Base-by-base conservation (phyloP, 2,888 invertebrate genomes). In the Ecliptopera silaceata region DNA sequence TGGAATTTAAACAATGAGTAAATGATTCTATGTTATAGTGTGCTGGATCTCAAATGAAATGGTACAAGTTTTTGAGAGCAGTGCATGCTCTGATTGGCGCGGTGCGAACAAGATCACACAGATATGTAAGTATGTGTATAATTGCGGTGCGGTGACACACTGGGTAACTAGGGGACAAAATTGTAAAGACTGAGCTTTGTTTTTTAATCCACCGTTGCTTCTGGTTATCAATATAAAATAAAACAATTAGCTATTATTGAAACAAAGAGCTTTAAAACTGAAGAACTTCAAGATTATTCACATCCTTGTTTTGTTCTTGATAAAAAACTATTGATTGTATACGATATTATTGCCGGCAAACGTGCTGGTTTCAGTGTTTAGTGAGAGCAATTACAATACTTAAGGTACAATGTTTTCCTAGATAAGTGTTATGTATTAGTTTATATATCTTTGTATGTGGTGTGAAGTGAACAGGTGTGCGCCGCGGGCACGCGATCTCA, bases 31-130 rank as follows among this genome's bases (percentile, higher is more conserved):
- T 29, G 45, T 62, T 56, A 51, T 34, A 31, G 39, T 65, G 61
- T 48, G 58, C 65, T 54, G 58, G 60, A 63, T 65, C 54, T 61
- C 53, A 52, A 56, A 61, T 59, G 54, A 53, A 61, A 64, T 66
- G 66, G 56, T 47, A 32, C 49, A 48, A 50, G 61, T 52, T 66
- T 64, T 61, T 53, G 62, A 64, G 66, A 66, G 59, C 54, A 50
- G 45, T 42, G 46, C 34, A 64, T 52, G 66, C 61, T 66, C 66
- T 66, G 66, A 56, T 66, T 63, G 48, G 49, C 41, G 11, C 45
- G 45, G 44, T 54, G 52, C 39, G 56, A 60, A 56, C 52, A 34
- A 52, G 60, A 60, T 53, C 54, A 34, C 20, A 39, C 26, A 26
- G 50, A 59, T 56, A 52, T 43, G 46, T 41, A 18, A 15, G 48